Base-by-base conservation (phyloP, 2,797 vertebrate species). In the Cryptoblepharus egeriae region DNA sequence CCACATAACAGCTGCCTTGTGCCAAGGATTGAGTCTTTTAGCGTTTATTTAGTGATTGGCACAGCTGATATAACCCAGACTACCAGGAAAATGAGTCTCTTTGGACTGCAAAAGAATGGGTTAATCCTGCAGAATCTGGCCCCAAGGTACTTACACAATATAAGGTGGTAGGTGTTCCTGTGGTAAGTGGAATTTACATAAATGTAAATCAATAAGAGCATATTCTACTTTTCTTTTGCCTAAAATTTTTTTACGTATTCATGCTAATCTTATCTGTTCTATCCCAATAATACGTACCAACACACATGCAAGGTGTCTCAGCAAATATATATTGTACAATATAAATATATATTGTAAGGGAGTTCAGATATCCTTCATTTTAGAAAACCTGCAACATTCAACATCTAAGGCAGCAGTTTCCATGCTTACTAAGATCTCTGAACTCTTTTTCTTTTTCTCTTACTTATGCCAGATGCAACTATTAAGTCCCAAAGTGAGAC, bases 1-100 rank as follows among this genome's bases (percentile, higher is more conserved):
- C 7, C 32, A 9, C 3, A 60, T 80, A 58, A 52, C 84, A 76
- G 81, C 58, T 87, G 37, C 63, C 74, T 88, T 78, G 75, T 49
- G 60, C 37, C 1, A 3, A 0, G 18, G 45, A 49, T 24, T 32
- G 64, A 82, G 3, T 1, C 52, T 64, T 88, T 75, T 18, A 65
- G 3, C 68, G 75, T 78, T 49, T 73, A 67, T 32, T 74, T 67
- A 57, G 80, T 32, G 3, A 22, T 1, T 58, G 18, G n/a, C 58
- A 55, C 32, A 58, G 32, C 13, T 52, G 42, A 71, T 9, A 28
- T 71, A 37, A 18, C 45, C 71, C 39, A 77, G 57, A 24, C 45
- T 71, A 69, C 52, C 49, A 83, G 42, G 22, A 12, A 83, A 63
- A 26, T 45, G 52, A 37, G 22, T 30, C 10, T 45, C 22, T 39